Evolutionary conservation across 2,888 invertebrate species (phyloP).

Genomic region (Dorcus hopei): DNA sequence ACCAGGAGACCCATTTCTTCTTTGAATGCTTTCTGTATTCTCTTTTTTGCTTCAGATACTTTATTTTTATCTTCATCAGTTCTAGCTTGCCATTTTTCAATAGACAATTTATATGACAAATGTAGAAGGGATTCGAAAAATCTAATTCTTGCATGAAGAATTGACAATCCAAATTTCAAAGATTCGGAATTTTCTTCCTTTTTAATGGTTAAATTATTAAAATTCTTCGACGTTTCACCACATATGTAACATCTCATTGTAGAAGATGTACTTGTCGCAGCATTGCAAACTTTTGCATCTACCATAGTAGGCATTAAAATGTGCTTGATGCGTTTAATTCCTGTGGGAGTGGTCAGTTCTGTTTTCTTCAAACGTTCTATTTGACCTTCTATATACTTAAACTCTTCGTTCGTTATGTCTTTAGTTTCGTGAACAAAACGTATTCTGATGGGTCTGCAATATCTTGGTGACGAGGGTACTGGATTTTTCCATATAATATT

Average conservation of each 20-base stretch:
- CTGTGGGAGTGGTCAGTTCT: neutral
- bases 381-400: constrained; percentile 11
- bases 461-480: constrained; percentile 30
- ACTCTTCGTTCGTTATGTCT: constrained; percentile 24
- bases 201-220: constrained; percentile 7
- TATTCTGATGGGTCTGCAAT: constrained; percentile 27
- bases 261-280: constrained; percentile 19
- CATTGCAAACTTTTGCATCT: constrained; percentile 25
- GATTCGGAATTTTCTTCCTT: too few species aligned
- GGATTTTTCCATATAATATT: constrained; percentile 33
- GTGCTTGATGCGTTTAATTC: constrained; percentile 9
- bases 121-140: too few species aligned
- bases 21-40: too few species aligned
- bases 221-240: constrained; percentile 2
- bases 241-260: constrained; percentile 24
- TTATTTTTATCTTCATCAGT: too few species aligned
- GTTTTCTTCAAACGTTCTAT: constrained; percentile 3
- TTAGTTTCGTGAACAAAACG: constrained; percentile 24
- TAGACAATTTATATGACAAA: too few species aligned
- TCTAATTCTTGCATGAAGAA: too few species aligned
- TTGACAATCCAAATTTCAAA: too few species aligned
- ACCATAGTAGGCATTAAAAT: constrained; percentile 13
- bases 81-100: too few species aligned
- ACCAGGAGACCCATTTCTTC: too few species aligned
- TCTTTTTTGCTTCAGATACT: too few species aligned